Evolutionary conservation across 2,888 invertebrate genomes (phyloP).

Genomic region (Cremastinae sp.): DNA sequence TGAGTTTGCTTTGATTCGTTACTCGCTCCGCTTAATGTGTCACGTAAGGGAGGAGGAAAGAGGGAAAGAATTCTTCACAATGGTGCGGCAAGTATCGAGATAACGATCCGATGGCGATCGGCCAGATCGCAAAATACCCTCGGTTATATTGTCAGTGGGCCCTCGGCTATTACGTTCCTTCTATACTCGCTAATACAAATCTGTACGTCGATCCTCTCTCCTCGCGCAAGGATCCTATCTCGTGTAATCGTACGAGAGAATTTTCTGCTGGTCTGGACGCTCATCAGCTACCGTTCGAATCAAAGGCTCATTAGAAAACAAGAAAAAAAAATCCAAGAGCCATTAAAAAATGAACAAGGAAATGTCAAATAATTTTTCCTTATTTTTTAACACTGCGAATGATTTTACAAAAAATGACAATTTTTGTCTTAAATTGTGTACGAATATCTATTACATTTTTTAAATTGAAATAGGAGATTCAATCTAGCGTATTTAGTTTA

Average conservation of each 20-base stretch:
- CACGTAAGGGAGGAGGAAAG: conserved; percentile 10
- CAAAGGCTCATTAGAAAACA: conserved; percentile 21
- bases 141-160: conserved; percentile 37
- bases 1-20: conserved; percentile 46
- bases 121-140: conserved; percentile 60
- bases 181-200: neutral
- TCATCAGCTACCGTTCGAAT: conserved; percentile 35
- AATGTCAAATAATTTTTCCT: too few species aligned
- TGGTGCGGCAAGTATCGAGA: conserved; percentile 61
- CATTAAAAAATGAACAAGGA: too few species aligned
- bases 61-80: conserved; percentile 50
- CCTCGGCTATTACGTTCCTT: conserved; percentile 41
- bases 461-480: too few species aligned
- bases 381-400: too few species aligned
- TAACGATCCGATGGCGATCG: conserved; percentile 63
- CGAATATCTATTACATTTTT: too few species aligned
- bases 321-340: too few species aligned
- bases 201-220: conserved; percentile 27
- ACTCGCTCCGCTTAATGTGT: conserved; percentile 45
- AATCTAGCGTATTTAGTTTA: too few species aligned
- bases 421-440: too few species aligned
- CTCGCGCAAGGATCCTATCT: conserved; percentile 26
- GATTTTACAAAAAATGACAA: too few species aligned
- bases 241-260: conserved; percentile 34
- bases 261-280: conserved; percentile 48